Base-by-base conservation (phyloP, 2,888 invertebrate species). In the Lasioglossum villosulum region DNA sequence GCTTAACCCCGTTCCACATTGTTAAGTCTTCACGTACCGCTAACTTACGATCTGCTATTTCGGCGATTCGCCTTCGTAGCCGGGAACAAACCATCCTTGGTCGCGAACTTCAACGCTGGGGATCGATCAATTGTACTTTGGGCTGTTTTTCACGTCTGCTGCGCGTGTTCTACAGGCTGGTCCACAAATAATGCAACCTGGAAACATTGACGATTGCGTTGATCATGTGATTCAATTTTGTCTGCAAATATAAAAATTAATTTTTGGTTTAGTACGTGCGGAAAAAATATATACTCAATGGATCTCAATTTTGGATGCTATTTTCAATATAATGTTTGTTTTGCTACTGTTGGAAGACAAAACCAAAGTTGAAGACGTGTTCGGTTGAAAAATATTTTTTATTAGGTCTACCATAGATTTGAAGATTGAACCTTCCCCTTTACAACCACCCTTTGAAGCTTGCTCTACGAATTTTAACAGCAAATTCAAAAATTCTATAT, bases 1-100 rank as follows among this genome's bases (percentile, higher is more conserved):
- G 78, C 84, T 84, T 84, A 84, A 84, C 84, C 84, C 78, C 72
- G 72, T 84, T 84, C 75, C 84, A 48, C 52, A 78, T 84, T 84
- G 84, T 84, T 84, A 83, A 78, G 66, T 72, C 72, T 56, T 71
- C 30, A 45, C 73, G 52, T 63, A 34, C 56, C 16, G 71, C n/a
- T 66, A 45, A 52, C 48, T 72, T 75, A 63, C 75, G 52, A 59
- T 75, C 39, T 37, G 16, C 52, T 70, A 75, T 83, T 82, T 52
- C 63, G 71, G 48, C 48, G 48, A 82, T 82, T 52, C 74, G 1
- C 45, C 12, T 37, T 23, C 19, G 68, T 0, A 14, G 14, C 66
- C 16, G 27, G 30, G 66, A 66, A 19, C 23, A 23, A 19, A 66
- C 34, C 66, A 34, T 63, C 37, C 12, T 68, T 27, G 27, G 34